phyloP scores from a whole-genome alignment of 30 jellyfish, hydroid and myxozoan species.

The Turritopsis dohrnii region DNA sequence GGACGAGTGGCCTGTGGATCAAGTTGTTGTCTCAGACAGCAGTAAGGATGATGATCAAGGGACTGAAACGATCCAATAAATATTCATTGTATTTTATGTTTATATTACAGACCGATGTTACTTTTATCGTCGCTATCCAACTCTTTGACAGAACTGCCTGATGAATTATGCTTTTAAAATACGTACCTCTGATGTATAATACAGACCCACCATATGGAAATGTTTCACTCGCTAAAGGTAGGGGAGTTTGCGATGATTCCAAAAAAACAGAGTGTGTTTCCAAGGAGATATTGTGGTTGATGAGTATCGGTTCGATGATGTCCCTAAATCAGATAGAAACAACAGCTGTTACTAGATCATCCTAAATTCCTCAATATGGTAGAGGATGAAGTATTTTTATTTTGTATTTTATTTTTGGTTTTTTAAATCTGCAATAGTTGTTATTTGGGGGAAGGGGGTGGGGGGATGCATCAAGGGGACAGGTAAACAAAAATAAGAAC shows the following conservation, averaged over 20 bases:
- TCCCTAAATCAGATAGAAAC: too few relatives aligned
- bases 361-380: too few relatives aligned
- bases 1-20: not conserved
- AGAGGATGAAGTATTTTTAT: too few relatives aligned
- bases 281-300: slow-evolving; percentile 58
- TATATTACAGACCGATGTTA: not conserved
- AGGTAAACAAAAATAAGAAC: not conserved
- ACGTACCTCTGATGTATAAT: slow-evolving; percentile 77
- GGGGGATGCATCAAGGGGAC: too few relatives aligned
- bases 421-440: too few relatives aligned
- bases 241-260: slow-evolving; percentile 90
- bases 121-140: not conserved
- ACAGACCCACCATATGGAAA: slow-evolving; percentile 85
- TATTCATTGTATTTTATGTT: too few relatives aligned
- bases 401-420: too few relatives aligned
- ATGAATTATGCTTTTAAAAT: not conserved
- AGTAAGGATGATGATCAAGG: not conserved
- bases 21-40: not conserved
- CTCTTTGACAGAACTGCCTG: not conserved
- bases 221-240: slow-evolving; percentile 85
- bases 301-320: slow-evolving; percentile 49
- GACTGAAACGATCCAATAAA: not conserved
- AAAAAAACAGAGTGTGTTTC: slow-evolving; percentile 83
- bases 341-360: too few relatives aligned
- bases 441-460: too few relatives aligned